phyloP scores from a whole-genome alignment of 2,888 invertebrate species.

The Beris morrisii region DNA sequence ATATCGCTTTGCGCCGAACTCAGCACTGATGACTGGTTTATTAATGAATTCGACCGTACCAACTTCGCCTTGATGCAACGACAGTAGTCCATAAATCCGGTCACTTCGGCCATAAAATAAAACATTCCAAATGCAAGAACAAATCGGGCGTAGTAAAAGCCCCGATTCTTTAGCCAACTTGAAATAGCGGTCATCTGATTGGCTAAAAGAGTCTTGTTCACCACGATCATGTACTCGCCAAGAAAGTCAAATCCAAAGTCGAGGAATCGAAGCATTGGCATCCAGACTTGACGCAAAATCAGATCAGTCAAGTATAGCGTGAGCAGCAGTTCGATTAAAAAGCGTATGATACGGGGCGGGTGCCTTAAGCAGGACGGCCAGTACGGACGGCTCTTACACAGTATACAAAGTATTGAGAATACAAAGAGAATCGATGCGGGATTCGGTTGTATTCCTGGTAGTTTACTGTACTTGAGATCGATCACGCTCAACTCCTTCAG shows the following conservation, averaged over 20 bases:
- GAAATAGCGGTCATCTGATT: constrained; percentile 40
- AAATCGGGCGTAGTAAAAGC: constrained; percentile 43
- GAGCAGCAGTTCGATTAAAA: constrained; percentile 42
- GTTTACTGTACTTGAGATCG: constrained; percentile 42
- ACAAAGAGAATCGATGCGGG: constrained; percentile 44
- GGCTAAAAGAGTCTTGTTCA: constrained; percentile 40
- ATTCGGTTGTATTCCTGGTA: constrained; percentile 44
- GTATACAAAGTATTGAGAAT: constrained; percentile 43
- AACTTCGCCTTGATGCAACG: neutral
- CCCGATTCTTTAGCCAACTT: constrained; percentile 43
- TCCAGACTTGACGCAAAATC: constrained; percentile 44
- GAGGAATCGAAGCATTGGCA: constrained; percentile 43
- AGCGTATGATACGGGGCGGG: constrained; percentile 40
- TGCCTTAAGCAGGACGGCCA: constrained; percentile 41
- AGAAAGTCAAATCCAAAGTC: constrained; percentile 41
- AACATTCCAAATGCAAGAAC: constrained; percentile 40
- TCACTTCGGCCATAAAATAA: constrained; percentile 36
- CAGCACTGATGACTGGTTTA: too few species aligned
- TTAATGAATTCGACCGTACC: too few species aligned
- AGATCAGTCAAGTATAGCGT: constrained; percentile 44
- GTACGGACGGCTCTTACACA: constrained; percentile 42
- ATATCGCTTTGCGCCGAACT: too few species aligned
- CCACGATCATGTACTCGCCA: constrained; percentile 41
- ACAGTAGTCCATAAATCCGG: constrained; percentile 22
- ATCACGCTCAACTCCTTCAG: constrained; percentile 42